phyloP scores from a whole-genome alignment of 53 echinoderm and acorn worm genomes.

The Arbacia lixula region DNA sequence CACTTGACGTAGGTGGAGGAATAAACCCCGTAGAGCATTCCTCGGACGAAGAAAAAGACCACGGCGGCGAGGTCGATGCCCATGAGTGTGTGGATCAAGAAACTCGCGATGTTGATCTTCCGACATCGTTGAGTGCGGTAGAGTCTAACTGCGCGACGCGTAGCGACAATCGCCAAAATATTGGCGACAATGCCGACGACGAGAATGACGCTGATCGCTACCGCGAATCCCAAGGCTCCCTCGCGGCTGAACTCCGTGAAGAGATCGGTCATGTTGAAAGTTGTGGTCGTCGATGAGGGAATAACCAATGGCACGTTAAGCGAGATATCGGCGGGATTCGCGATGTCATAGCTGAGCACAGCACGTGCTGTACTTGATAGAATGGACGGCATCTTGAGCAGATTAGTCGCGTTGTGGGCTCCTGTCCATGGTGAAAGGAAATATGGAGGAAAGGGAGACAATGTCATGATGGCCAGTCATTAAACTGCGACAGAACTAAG shows the following conservation, averaged over 20 bases:
- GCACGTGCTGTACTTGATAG: neutral
- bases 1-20: slow-evolving; percentile 31
- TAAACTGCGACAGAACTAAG: too few relatives aligned
- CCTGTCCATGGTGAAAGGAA: too few relatives aligned
- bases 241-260: slow-evolving; percentile 35
- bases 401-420: too few relatives aligned
- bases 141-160: slow-evolving; percentile 9
- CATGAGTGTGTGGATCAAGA: slow-evolving; percentile 51
- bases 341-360: neutral
- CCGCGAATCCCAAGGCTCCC: neutral
- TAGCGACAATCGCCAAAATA: slow-evolving; percentile 60
- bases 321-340: neutral
- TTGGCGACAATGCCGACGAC: slow-evolving; percentile 62
- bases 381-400: too few relatives aligned
- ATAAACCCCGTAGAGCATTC: slow-evolving; percentile 34
- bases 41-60: slow-evolving; percentile 64
- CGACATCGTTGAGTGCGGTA: slow-evolving; percentile 2
- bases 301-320: neutral
- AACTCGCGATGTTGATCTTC: slow-evolving; percentile 40
- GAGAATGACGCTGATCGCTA: slow-evolving; percentile 11
- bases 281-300: neutral
- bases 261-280: too few relatives aligned
- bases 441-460: too few relatives aligned
- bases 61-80: slow-evolving; percentile 57
- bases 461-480: too few relatives aligned